Conservation (phyloP, 2,797 vertebrate genomes). For the Dendrocincla tyrannina region DNA sequence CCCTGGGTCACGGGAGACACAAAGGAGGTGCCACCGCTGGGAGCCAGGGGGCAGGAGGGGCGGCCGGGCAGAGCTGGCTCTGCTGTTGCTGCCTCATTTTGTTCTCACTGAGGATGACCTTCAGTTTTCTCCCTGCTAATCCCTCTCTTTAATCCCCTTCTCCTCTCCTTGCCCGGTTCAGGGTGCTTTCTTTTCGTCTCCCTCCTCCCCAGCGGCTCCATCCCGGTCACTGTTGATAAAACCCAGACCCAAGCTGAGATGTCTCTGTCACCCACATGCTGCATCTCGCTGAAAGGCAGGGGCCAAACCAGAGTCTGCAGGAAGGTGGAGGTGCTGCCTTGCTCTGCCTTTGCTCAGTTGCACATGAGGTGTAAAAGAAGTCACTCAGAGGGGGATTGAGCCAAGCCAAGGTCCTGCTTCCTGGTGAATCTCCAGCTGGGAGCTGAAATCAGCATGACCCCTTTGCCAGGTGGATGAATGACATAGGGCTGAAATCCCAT, state of each 20-base stretch:
- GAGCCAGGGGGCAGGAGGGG: conserved; percentile 63
- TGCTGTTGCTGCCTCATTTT: conserved; percentile 66
- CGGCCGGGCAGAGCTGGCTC: not conserved
- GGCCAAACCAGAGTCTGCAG: not conserved
- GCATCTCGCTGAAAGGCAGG: not conserved
- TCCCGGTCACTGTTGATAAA: not conserved
- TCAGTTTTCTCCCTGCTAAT: conserved; percentile 2
- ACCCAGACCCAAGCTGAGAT: not conserved
- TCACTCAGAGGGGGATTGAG: fast-evolving
- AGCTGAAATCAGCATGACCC: not conserved
- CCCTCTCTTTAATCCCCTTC: conserved; percentile 3
- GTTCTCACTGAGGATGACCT: conserved; percentile 75
- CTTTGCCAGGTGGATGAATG: fast-evolving
- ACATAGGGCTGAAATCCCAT: not conserved
- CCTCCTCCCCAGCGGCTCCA: not conserved
- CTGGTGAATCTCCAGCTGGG: fast-evolving
- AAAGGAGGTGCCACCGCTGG: conserved; percentile 82
- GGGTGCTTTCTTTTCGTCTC: not conserved
- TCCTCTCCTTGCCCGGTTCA: not conserved
- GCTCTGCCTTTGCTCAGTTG: not conserved
- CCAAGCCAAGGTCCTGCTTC: not conserved
- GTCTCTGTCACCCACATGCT: not conserved
- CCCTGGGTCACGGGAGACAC: conserved; percentile 86
- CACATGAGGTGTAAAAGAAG: not conserved
- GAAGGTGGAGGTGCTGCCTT: not conserved